Evolutionary conservation across 2,113 vertebrate genomes (phyloP), one percentile per base, ranked within the genome.

Genomic region (Anseranas semipalmata): DNA sequence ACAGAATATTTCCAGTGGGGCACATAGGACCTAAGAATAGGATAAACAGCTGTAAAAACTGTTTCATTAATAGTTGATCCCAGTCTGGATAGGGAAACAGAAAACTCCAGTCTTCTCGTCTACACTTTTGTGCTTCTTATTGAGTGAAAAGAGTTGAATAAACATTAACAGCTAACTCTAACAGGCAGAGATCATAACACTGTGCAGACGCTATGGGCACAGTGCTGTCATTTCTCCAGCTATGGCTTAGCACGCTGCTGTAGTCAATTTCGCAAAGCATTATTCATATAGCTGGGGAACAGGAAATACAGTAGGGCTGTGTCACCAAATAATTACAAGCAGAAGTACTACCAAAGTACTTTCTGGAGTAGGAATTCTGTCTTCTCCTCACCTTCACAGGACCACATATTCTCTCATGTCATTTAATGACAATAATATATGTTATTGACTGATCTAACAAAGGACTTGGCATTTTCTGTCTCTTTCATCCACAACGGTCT

Each of bases 31-130:
- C 71, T 71, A 59, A 55, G 52, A 72, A 7, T 24, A 78, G 50
- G 70, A 85, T 33, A 89, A 90, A 71, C 11, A 76, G 66, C 58
- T 59, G 62, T 65, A 88, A 92, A 90, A 92, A 65, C 78, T 46
- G n/a, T 50, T 81, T 92, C 85, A 79, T 87, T 91, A 72, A 79
- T 62, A 93, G 71, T 22, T 89, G 52, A 92, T 88, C 52, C 2
- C 0, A 6, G 27, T 85, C 71, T 90, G 83, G 52, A 71, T 25
- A 81, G 70, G 56, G 56, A 78, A 89, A 71, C 27, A 91, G 37
- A 93, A 92, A 76, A 82, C n/a, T 91, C 87, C 25, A 81, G 41
- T 91, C 73, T 81, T 77, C 35, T 41, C 87, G 83, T 62, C 79
- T 67, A 83, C 58, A 50, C 53, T 83, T 86, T 39, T 53, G 37